Evolutionary conservation across 2,888 invertebrate genomes (phyloP), one percentile per base, ranked within the genome.

Genomic region (Tryphoninae sp.): DNA sequence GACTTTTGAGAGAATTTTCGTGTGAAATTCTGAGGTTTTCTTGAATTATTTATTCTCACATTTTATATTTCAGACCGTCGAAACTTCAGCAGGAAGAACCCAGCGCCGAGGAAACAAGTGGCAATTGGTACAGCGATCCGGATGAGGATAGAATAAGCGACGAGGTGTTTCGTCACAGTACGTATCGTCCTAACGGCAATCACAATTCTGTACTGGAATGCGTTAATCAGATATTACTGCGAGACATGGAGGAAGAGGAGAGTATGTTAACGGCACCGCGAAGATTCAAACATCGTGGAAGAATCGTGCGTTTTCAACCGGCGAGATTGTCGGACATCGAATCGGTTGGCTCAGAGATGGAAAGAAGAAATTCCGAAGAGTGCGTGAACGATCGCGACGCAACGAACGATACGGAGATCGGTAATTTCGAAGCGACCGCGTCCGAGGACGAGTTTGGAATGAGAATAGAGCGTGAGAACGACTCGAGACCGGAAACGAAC

Each of bases 201-300:
- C 96, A 96, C 85, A 97, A 97, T 92, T 97, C 97, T 0, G 97
- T 97, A 7, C 92, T 97, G 68, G 97, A 97, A 91, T 97, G 97
- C 89, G 96, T 97, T 84, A 97, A 97, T 92, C 97, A 96, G 92
- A 97, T 97, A 86, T 92, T 97, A 53, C 92, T 97, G 42, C 95
- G 96, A 86, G 96, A 97, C 89, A 94, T 94, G 87, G 94, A 94
- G 80, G 94, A 94, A 80, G 92, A 92, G 71, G 91, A 91, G 61
- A 90, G 86, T 42, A 83, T 89, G 9, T 82, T 91, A 2, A 91
- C 92, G n/a, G 90, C 91, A 8, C 91, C 91, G 0, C 88, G 90
- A 4, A 88, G 90, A 51, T 91, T 92, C 81, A 92, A 91, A 76
- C 91, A 92, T 78, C 89, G 91, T 9, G 92, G 91, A 0, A 89